Evolutionary conservation across 2,888 invertebrate species (phyloP).

Genomic region (Plusia festucae): DNA sequence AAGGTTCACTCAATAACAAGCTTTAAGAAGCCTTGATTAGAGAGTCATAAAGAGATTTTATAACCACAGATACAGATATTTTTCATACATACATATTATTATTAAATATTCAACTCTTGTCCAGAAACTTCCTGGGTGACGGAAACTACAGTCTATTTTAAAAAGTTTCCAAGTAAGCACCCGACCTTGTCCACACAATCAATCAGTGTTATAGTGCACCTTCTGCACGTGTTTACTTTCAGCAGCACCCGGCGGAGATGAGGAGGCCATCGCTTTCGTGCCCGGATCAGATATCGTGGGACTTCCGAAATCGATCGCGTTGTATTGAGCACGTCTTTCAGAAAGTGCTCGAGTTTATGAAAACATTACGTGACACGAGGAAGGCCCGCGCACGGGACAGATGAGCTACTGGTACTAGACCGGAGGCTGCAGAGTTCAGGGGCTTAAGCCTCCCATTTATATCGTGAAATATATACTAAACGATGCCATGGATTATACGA

Average conservation of each 20-base stretch:
- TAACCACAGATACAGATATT: too few species aligned
- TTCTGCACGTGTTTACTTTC: slow-evolving; percentile 10
- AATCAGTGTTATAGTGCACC: background rate
- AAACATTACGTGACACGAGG: slow-evolving; percentile 34
- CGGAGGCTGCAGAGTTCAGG: too few species aligned
- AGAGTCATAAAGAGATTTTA: too few species aligned
- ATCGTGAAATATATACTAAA: background rate
- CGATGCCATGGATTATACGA: background rate
- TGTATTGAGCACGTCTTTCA: slow-evolving; percentile 25
- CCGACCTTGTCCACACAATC: background rate
- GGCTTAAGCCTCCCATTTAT: background rate
- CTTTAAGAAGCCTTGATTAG: too few species aligned
- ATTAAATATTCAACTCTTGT: too few species aligned
- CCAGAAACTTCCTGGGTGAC: background rate
- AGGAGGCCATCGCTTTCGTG: slow-evolving; percentile 34
- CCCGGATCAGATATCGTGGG: slow-evolving; percentile 51
- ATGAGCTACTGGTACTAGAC: too few species aligned
- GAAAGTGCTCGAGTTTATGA: slow-evolving; percentile 29
- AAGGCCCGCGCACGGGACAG: slow-evolving; percentile 23
- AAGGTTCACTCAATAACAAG: background rate
- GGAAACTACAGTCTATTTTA: background rate
- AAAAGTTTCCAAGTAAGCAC: background rate
- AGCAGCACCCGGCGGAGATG: slow-evolving; percentile 54
- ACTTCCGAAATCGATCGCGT: slow-evolving; percentile 58
- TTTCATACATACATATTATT: too few species aligned